A percentile compares a stretch with the other conserved stretches of the same genome.
Evolutionary conservation across 2,888 invertebrate species (phyloP).

Genomic region (Ennomos quercinarius): DNA sequence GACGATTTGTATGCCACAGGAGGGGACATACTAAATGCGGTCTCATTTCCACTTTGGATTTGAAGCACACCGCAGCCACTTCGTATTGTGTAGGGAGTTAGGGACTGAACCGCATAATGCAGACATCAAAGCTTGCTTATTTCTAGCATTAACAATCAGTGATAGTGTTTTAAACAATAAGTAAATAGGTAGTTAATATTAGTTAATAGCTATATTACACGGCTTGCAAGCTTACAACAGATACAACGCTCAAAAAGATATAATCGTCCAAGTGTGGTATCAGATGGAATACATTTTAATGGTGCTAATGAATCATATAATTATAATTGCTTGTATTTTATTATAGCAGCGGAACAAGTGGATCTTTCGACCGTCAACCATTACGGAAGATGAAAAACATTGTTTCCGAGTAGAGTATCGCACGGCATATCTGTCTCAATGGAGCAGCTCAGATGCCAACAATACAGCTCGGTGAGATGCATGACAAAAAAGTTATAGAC

Average conservation of each 20-base stretch:
- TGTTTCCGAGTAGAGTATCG: constrained; percentile 70
- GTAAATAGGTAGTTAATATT: constrained; percentile 17
- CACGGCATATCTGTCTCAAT: constrained; percentile 77
- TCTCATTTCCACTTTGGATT: constrained; percentile 75
- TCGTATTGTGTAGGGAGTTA: constrained; percentile 43
- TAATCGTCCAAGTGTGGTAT: constrained; percentile 42
- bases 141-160: constrained; percentile 2
- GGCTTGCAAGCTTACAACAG: constrained; percentile 4
- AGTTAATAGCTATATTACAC: constrained; percentile 27
- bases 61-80: constrained; percentile 70
- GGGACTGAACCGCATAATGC: constrained; percentile 47
- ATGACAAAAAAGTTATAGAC: constrained; percentile 74
- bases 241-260: constrained; percentile 26
- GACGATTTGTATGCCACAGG: constrained; percentile 66
- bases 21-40: constrained; percentile 63
- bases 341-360: constrained; percentile 68
- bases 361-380: constrained; percentile 68
- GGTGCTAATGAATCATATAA: constrained; percentile 45
- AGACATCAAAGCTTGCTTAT: constrained; percentile 9
- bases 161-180: not conserved
- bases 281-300: constrained; percentile 42
- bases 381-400: constrained; percentile 64
- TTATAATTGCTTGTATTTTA: no score
- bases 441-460: constrained; percentile 70
- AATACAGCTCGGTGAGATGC: constrained; percentile 73